These are phyloP conservation scores for Melangyna quadrimaculata DNA, from an alignment of 2,888 invertebrate species.

Conservation along the genomic window DNA sequence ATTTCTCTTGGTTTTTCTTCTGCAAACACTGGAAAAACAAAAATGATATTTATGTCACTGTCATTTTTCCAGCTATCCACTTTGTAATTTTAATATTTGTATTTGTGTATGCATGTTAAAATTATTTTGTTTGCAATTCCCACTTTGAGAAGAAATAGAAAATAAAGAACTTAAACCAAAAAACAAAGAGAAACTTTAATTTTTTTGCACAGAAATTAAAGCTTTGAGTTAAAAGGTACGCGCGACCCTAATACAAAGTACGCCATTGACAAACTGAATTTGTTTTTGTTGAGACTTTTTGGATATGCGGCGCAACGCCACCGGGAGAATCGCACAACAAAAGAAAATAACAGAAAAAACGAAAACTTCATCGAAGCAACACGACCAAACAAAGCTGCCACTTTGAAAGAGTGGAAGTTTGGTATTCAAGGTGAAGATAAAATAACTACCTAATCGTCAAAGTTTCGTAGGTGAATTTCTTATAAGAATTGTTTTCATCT, in stretches of 20 bases:
- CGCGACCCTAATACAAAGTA: conserved; percentile 73
- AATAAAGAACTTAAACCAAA: conserved; percentile 34
- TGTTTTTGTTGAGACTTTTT: conserved; percentile 46
- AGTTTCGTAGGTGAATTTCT: not conserved
- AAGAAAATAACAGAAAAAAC: conserved; percentile 14
- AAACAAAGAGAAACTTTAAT: conserved; percentile 33
- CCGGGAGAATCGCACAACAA: conserved; percentile 42
- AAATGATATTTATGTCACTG: not conserved
- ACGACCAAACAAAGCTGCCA: not conserved
- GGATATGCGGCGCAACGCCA: conserved; percentile 49
- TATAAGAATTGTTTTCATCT: too few species aligned
- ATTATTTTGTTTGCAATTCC: not conserved
- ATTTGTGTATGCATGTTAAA: not conserved
- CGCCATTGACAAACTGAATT: conserved; percentile 73
- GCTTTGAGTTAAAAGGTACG: conserved; percentile 41
- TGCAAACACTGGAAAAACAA: conserved; percentile 18
- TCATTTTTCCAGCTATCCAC: not conserved
- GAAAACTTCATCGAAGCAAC: not conserved
- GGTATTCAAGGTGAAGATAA: not conserved
- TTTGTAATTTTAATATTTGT: conserved; percentile 1
- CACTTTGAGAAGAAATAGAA: conserved; percentile 6
- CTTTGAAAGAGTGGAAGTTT: not conserved
- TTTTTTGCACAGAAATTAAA: conserved; percentile 51
- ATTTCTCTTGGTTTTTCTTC: not conserved
- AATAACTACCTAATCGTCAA: not conserved